These are phyloP conservation scores for Tinea semifulvella DNA, from an alignment of 2,888 invertebrate genomes.

Conservation along the genomic window DNA sequence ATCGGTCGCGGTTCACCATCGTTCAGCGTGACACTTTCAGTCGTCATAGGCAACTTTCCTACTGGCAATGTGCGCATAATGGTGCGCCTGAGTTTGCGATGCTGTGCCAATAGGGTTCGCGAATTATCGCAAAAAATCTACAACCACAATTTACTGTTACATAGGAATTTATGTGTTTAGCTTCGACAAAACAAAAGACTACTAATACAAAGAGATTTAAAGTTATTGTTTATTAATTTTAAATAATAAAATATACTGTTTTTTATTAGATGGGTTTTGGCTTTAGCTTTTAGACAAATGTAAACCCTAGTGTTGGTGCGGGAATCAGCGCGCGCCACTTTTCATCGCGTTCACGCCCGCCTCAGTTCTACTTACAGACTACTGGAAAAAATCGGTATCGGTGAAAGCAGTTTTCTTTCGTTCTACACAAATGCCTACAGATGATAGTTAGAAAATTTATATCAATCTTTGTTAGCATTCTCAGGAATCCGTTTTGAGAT, in stretches of 20 bases:
- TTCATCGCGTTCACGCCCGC: constrained; percentile 36
- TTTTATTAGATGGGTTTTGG: too few species aligned
- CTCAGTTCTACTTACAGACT: constrained; percentile 23
- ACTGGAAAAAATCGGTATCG: constrained; percentile 22
- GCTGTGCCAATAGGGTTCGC: constrained; percentile 3
- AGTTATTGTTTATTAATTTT: too few species aligned
- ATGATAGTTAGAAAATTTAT: constrained; percentile 8
- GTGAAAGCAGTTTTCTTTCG: constrained; percentile 17
- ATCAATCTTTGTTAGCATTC: background rate
- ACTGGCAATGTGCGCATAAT: constrained; percentile 52
- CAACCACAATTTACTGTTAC: too few species aligned
- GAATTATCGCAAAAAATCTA: background rate
- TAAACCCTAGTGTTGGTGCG: constrained; percentile 16
- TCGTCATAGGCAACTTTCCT: constrained; percentile 66
- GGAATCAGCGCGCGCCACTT: constrained; percentile 49
- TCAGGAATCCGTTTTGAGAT: background rate
- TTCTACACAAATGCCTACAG: constrained; percentile 13
- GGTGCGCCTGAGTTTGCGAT: constrained; percentile 17
- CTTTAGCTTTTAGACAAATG: too few species aligned
- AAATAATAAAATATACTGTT: too few species aligned
- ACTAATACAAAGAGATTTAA: background rate
- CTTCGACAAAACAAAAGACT: too few species aligned
- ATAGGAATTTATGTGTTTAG: too few species aligned
- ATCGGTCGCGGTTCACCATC: constrained; percentile 57
- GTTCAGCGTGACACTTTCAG: constrained; percentile 66